Percentiles rank a stretch among this genome's conserved stretches.
These are phyloP conservation scores for Pseudorhombus dupliciocellatus DNA, from an alignment of 2,113 vertebrate genomes.

Conservation along the genomic window DNA sequence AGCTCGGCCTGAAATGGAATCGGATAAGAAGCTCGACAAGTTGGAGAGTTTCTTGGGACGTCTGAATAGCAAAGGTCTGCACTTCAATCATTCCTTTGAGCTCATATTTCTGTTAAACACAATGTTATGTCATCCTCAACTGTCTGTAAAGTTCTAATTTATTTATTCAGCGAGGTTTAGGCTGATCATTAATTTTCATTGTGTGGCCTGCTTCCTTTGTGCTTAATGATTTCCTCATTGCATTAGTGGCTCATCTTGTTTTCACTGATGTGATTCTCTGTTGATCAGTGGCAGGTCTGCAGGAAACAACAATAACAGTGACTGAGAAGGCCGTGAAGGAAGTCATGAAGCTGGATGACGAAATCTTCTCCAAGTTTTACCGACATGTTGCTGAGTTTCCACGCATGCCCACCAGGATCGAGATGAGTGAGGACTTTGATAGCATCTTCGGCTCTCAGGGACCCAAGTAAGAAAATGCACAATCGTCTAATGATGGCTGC, in stretches of 20 bases:
- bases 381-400: constrained; percentile 82
- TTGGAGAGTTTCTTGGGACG: constrained; percentile 93
- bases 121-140: neutral
- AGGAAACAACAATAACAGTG: constrained; percentile 91
- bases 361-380: constrained; percentile 97
- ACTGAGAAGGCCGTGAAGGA: constrained; percentile 95
- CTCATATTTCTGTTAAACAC: neutral
- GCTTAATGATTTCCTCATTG: neutral
- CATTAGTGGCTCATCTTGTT: neutral
- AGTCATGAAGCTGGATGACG: constrained; percentile 96
- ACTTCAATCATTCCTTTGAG: neutral
- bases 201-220: neutral
- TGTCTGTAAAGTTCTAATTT: neutral
- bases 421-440: constrained; percentile 92
- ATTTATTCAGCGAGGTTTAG: neutral
- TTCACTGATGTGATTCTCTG: neutral
- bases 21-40: constrained; percentile 94
- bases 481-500: neutral
- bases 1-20: constrained; percentile 92
- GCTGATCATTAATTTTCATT: neutral
- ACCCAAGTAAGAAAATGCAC: constrained; percentile 85
- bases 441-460: constrained; percentile 90
- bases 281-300: constrained; percentile 85
- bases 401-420: constrained; percentile 78
- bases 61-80: constrained; percentile 92